Base-by-base conservation (phyloP, 1,140 invertebrate genomes). In the Drosophila pseudoobscura region DNA sequence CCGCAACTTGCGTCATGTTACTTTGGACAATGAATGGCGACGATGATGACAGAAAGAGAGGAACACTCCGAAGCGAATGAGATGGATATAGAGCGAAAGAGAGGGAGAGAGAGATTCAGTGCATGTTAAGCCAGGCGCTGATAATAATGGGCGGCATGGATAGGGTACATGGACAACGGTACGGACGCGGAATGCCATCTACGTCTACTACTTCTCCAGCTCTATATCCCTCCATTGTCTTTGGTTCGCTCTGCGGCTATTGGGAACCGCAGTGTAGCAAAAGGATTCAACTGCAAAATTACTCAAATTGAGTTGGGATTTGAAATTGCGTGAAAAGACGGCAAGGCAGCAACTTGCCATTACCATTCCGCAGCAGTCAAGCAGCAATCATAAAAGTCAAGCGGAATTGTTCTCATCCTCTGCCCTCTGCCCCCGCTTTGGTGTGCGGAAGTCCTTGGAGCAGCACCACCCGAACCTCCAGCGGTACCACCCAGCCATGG, bases 261-360 rank as follows among this genome's bases (percentile, higher is more conserved):
- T 20, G 24, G 31, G n/a, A 72, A 78, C 77, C 82, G 59, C 78
- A 80, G 72, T 66, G 49, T 60, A 50, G 70, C 75, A 72, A 87
- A 87, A 87, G 82, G 82, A 87, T 87, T 87, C 82, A 45, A 63
- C 61, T 82, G 75, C 75, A 82, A 88, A 87, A 87, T 87, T 87
- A 88, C 82, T 88, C 82, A 87, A 87, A 87, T 87, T 88, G 82
- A 87, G 82, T 87, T 87, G 82, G 82, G 82, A 87, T 87, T 87
- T 88, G 75, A 88, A 88, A 88, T 88, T 88, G 82, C 79, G 82
- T 82, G 78, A 87, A 87, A 82, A 88, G 71, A 78, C 74, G 79
- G 60, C 29, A 31, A 8, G 31, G 8, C 68, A 65, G 60, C 58
- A 73, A 78, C 58, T 70, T 75, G 61, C 72, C 58, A 65, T 57